Percentiles rank a stretch among this genome's conserved stretches.
These are phyloP conservation scores for Hyles euphorbiae DNA, from an alignment of 1,140 invertebrate genomes.

Conservation along the genomic window DNA sequence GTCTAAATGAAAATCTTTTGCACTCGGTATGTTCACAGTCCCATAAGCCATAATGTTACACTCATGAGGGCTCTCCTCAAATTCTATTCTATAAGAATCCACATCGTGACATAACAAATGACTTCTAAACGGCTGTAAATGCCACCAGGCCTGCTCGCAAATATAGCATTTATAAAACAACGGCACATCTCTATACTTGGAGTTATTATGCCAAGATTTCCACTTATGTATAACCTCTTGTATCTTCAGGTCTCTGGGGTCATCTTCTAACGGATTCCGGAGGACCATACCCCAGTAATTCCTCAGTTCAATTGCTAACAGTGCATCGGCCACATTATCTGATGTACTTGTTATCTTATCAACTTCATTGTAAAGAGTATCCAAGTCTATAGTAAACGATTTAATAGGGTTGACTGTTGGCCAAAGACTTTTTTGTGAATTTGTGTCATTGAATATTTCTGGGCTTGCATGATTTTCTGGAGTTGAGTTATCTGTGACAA, in stretches of 20 bases:
- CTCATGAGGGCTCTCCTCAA: constrained; percentile 12
- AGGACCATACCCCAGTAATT: background rate
- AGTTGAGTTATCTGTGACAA: background rate
- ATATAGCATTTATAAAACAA: constrained; percentile 21
- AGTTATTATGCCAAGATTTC: background rate
- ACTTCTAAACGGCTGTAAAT: constrained; percentile 7
- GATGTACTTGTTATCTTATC: constrained; percentile 1
- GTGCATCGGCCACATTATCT: background rate
- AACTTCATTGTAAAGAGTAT: background rate
- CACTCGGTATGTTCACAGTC: background rate
- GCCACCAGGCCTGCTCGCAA: constrained; percentile 11
- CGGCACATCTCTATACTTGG: background rate
- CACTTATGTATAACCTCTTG: background rate
- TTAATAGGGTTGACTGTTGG: too few relatives aligned
- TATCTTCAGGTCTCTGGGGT: background rate
- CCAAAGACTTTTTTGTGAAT: too few relatives aligned
- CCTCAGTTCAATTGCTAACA: constrained; percentile 1
- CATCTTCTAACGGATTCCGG: background rate
- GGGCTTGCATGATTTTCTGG: too few relatives aligned
- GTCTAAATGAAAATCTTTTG: background rate
- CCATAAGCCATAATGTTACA: constrained; percentile 15
- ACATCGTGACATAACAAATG: constrained; percentile 21
- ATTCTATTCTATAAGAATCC: background rate
- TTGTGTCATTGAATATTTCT: too few relatives aligned
- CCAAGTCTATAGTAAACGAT: too few relatives aligned